Evolutionary conservation across 2,113 vertebrate species (phyloP).

Genomic region (Pygoscelis antarcticus): DNA sequence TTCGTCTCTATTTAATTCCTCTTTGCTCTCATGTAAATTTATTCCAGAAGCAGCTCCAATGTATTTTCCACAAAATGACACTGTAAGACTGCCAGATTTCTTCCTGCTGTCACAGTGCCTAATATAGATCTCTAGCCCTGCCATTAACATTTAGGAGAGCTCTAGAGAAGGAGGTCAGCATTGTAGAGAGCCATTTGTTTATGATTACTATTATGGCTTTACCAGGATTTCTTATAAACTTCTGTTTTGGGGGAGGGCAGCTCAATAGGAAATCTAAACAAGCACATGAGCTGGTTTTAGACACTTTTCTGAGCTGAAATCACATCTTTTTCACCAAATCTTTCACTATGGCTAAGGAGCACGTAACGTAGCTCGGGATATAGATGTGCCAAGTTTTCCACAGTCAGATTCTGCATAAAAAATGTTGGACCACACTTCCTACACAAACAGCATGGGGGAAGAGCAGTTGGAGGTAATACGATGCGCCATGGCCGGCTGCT

Average conservation of each 20-base stretch:
- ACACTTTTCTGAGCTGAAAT: not conserved
- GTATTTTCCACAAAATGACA: slow-evolving; percentile 57
- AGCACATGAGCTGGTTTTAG: not conserved
- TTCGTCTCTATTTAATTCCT: slow-evolving; percentile 46
- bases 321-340: not conserved
- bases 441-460: not conserved
- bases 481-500: not conserved
- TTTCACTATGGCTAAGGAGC: not conserved
- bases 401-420: not conserved
- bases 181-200: not conserved
- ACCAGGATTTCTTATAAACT: not conserved
- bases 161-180: slow-evolving; percentile 1
- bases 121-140: slow-evolving; percentile 31
- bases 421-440: not conserved
- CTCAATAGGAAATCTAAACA: not conserved
- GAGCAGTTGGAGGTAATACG: not conserved
- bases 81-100: slow-evolving; percentile 41
- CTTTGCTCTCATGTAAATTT: slow-evolving; percentile 57
- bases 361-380: not conserved
- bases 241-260: not conserved
- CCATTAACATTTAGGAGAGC: slow-evolving; percentile 2
- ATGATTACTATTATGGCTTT: not conserved
- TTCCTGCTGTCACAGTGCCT: slow-evolving; percentile 42
- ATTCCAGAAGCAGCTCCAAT: slow-evolving; percentile 42
- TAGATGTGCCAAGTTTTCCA: not conserved